Conservation (phyloP, 2,113 vertebrate species). For the Podarcis cretensis region DNA sequence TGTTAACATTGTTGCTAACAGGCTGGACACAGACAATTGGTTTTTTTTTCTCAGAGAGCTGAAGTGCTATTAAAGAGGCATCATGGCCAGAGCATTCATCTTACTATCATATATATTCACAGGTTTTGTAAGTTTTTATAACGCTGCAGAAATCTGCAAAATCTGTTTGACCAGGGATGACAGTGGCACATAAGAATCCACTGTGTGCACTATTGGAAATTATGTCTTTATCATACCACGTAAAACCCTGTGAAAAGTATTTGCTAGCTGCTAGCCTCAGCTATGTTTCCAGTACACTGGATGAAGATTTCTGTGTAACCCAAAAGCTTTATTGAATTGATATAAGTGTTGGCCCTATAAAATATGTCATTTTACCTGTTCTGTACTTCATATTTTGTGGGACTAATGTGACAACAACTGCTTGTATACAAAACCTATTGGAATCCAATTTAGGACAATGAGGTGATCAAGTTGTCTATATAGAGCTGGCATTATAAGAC, state of each 20-base stretch:
- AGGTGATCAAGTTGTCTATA: neutral
- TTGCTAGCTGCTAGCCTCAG: neutral
- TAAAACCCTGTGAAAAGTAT: neutral
- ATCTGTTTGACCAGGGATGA: neutral
- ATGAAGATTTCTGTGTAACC: neutral
- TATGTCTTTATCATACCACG: neutral
- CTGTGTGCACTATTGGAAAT: neutral
- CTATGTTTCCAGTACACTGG: neutral
- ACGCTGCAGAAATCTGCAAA: neutral
- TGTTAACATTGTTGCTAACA: neutral
- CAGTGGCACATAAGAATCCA: neutral
- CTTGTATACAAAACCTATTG: neutral
- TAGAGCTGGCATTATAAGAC: neutral
- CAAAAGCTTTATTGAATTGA: neutral
- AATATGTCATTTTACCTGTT: neutral
- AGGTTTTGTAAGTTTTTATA: neutral
- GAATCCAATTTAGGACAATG: neutral
- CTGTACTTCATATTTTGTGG: neutral
- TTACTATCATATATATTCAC: neutral
- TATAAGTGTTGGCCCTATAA: neutral
- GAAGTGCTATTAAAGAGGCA: neutral
- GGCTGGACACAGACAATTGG: neutral
- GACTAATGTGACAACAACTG: neutral
- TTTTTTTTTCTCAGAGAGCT: neutral
- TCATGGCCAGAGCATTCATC: neutral